A percentile compares a stretch with the other conserved stretches of the same genome.
These are phyloP conservation scores for Melopsittacus undulatus DNA, from an alignment of 2,797 vertebrate species.

Conservation along the genomic window DNA sequence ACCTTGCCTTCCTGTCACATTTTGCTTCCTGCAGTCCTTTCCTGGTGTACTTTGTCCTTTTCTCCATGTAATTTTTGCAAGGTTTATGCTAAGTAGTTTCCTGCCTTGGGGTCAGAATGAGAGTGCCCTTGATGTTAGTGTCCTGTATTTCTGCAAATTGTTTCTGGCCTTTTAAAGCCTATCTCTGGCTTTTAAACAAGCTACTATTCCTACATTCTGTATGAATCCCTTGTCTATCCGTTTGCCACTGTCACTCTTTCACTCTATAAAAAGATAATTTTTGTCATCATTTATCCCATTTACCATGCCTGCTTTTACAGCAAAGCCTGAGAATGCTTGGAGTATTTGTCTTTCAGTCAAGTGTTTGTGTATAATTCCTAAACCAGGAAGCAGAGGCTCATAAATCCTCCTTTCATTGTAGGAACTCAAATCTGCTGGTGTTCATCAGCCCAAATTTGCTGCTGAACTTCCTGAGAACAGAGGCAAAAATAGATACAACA, in stretches of 20 bases:
- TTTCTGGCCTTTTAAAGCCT: background rate
- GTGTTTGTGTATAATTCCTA: background rate
- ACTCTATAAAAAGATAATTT: background rate
- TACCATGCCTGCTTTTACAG: background rate
- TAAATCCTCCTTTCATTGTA: slow-evolving; percentile 57
- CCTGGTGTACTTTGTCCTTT: background rate
- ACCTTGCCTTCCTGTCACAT: background rate
- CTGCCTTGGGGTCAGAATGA: background rate
- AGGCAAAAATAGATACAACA: slow-evolving; percentile 95
- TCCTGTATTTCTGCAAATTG: background rate
- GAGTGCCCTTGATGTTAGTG: background rate
- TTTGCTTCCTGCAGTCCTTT: background rate
- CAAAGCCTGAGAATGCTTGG: background rate
- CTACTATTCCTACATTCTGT: background rate
- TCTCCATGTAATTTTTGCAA: background rate
- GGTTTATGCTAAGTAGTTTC: background rate
- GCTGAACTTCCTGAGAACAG: slow-evolving; percentile 87
- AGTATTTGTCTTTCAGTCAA: background rate
- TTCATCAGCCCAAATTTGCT: slow-evolving; percentile 81
- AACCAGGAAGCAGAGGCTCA: background rate
- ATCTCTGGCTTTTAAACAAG: background rate
- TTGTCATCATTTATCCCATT: background rate
- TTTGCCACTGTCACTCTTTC: background rate
- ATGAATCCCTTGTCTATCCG: background rate
- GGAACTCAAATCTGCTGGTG: slow-evolving; percentile 89